Conservation (phyloP, 2,888 invertebrate genomes). For the Magallana nippona region DNA sequence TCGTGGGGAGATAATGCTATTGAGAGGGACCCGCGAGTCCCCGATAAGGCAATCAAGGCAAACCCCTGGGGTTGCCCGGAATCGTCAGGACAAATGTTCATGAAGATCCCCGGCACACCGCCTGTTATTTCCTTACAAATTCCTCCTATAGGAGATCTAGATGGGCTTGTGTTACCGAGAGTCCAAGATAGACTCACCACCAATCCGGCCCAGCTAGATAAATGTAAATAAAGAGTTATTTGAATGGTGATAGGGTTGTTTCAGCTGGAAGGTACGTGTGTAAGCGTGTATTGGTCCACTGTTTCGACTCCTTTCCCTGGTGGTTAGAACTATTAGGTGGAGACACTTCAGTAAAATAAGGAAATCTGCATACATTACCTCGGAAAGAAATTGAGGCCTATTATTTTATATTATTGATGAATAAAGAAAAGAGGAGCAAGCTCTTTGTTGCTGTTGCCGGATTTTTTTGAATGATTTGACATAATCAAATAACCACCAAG, state of each 20-base stretch:
- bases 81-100: constrained; percentile 12
- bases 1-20: constrained; percentile 32
- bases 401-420: no score
- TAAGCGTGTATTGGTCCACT: neutral
- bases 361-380: no score
- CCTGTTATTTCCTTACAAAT: constrained; percentile 4
- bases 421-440: no score
- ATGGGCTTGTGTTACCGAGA: neutral
- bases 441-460: no score
- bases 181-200: constrained; percentile 5
- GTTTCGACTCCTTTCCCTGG: no score
- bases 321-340: no score
- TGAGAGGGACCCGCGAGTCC: constrained; percentile 29
- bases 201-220: constrained; percentile 12
- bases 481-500: no score
- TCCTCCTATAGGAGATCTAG: neutral
- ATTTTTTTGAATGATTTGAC: no score
- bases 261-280: neutral
- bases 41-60: constrained; percentile 14
- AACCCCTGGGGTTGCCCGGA: constrained; percentile 23
- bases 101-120: constrained; percentile 10
- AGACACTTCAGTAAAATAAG: no score
- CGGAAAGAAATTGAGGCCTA: no score
- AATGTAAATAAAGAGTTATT: constrained; percentile 22
- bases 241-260: constrained; percentile 24